These are phyloP conservation scores for Tenualosa thibaudeaui DNA, from an alignment of 2,797 vertebrate species.

Conservation along the genomic window DNA sequence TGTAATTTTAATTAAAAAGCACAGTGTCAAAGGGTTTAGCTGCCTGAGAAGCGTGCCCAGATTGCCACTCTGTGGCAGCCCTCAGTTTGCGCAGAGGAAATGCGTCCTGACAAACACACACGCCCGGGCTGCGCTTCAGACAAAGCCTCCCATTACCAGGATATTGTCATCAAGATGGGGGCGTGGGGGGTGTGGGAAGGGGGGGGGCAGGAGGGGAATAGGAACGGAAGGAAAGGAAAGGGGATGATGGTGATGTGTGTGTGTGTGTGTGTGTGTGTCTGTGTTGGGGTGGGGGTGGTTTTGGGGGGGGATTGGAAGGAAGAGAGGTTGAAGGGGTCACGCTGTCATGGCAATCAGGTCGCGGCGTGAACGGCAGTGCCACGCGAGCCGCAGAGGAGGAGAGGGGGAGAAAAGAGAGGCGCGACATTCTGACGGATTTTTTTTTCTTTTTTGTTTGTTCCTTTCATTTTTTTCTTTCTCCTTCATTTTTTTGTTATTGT, in stretches of 20 bases:
- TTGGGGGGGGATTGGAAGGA: conserved; percentile 22
- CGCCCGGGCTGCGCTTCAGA: conserved; percentile 84
- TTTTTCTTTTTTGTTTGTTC: neutral
- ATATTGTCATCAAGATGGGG: conserved; percentile 66
- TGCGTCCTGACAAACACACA: conserved; percentile 87
- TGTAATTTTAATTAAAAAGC: conserved; percentile 99
- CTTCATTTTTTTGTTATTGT: conserved; percentile 50
- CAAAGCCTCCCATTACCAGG: conserved; percentile 82
- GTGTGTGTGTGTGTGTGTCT: conserved; percentile 34
- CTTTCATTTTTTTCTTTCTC: conserved; percentile 47
- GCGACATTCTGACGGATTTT: neutral
- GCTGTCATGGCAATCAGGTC: conserved; percentile 72
- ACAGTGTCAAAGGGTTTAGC: conserved; percentile 99
- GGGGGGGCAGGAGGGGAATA: conserved; percentile 21
- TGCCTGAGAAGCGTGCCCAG: conserved; percentile 99
- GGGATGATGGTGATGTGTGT: neutral
- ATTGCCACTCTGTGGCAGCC: conserved; percentile 95
- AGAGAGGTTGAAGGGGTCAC: conserved; percentile 54
- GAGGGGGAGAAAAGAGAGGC: neutral
- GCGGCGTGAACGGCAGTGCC: conserved; percentile 64
- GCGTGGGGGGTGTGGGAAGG: neutral
- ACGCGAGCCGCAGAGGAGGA: conserved; percentile 28
- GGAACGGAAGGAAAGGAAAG: neutral
- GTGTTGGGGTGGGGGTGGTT: conserved; percentile 48
- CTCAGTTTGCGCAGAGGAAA: conserved; percentile 92